Conservation (phyloP, 2,797 vertebrate species). For the Semotilus atromaculatus region DNA sequence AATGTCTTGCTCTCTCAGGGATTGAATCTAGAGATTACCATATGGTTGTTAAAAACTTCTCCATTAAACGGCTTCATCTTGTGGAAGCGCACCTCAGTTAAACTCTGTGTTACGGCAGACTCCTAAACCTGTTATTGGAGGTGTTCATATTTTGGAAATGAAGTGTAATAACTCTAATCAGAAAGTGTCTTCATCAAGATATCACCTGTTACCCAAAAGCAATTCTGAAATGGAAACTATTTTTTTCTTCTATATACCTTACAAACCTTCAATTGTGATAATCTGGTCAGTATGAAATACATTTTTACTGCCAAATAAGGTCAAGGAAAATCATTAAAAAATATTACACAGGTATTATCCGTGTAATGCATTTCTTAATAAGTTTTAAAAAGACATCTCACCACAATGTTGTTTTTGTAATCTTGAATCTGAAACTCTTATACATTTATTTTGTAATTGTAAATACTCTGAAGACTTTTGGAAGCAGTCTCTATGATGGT, state of each 20-base stretch:
- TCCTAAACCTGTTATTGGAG: neutral
- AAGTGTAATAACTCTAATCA: neutral
- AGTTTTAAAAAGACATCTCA: too few relatives aligned
- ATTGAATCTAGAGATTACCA: neutral
- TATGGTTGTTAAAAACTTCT: neutral
- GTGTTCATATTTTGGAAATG: neutral
- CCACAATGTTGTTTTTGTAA: too few relatives aligned
- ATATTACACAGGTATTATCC: neutral
- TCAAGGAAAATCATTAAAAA: neutral
- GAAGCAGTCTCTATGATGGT: too few relatives aligned
- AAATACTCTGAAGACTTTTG: too few relatives aligned
- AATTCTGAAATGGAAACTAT: neutral
- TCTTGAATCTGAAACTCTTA: too few relatives aligned
- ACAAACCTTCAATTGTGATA: neutral
- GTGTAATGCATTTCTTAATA: too few relatives aligned
- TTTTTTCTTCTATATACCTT: neutral
- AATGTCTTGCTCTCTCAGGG: neutral
- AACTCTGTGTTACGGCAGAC: neutral
- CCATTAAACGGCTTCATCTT: neutral
- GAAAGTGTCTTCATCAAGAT: neutral
- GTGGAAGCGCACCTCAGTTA: neutral
- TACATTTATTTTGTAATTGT: too few relatives aligned
- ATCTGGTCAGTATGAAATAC: neutral
- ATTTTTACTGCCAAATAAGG: neutral
- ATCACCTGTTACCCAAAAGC: neutral